Evolutionary conservation across 2,113 vertebrate species (phyloP).

Genomic region (Leucoraja erinaceus): DNA sequence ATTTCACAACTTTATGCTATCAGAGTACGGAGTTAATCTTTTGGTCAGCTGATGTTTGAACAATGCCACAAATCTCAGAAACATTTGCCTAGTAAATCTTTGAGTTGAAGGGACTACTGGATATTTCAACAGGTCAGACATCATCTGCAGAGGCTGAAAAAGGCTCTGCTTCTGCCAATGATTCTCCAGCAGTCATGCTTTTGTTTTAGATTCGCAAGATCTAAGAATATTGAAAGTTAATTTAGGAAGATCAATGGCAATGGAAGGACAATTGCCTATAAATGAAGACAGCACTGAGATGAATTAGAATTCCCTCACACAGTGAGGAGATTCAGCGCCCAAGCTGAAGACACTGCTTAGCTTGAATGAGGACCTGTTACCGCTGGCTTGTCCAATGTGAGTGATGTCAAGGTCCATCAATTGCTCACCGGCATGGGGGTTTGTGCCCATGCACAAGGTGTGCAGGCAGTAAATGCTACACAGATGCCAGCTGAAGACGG

Average conservation of each 20-base stretch:
- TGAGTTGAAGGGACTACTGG: neutral
- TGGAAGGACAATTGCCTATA: neutral
- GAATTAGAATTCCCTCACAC: neutral
- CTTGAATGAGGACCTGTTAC: neutral
- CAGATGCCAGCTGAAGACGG: neutral
- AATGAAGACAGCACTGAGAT: neutral
- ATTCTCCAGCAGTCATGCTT: no score
- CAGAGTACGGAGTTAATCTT: neutral
- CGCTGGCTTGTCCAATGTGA: neutral
- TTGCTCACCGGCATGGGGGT: neutral
- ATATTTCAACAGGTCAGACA: no score
- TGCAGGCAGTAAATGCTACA: neutral
- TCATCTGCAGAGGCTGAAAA: no score
- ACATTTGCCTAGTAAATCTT: neutral
- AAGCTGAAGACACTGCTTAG: neutral
- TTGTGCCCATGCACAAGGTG: neutral
- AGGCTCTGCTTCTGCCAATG: no score
- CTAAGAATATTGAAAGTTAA: no score
- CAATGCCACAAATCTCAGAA: neutral
- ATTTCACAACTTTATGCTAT: neutral
- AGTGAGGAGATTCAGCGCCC: neutral
- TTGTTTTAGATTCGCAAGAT: no score
- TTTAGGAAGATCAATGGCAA: neutral
- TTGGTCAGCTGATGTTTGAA: neutral
- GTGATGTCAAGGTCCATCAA: neutral